These are phyloP conservation scores for Druon quercuslanigerum DNA, from an alignment of 1,140 invertebrate genomes.

Conservation along the genomic window DNA sequence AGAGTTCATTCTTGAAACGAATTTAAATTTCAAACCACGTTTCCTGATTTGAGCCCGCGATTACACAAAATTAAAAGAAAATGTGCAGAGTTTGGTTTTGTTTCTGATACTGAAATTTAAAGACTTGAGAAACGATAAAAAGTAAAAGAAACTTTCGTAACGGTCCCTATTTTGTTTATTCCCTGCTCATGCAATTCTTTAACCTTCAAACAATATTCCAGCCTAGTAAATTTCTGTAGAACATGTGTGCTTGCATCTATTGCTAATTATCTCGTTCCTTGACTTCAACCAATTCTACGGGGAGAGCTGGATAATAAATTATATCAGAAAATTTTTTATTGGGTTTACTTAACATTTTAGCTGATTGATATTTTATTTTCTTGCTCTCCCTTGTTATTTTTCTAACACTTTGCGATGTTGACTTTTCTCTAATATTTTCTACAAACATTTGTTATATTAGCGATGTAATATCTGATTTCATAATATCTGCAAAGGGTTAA, in stretches of 20 bases:
- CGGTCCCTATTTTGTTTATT: neutral
- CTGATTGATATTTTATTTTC: constrained; percentile 1
- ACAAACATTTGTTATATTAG: neutral
- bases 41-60: no score
- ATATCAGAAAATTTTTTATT: no score
- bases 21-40: no score
- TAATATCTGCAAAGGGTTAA: neutral
- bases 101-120: no score
- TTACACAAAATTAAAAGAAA: no score
- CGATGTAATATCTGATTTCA: neutral
- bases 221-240: constrained; percentile 21
- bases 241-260: constrained; percentile 27
- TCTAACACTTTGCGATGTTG: neutral
- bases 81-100: no score
- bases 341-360: neutral
- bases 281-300: no score
- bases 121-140: no score
- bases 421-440: neutral
- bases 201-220: neutral
- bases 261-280: neutral
- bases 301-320: constrained; percentile 13
- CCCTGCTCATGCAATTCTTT: constrained; percentile 17
- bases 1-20: no score
- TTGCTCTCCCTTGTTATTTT: constrained; percentile 6
- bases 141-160: neutral